A percentile compares a stretch with the other conserved stretches of the same genome.
phyloP scores from a whole-genome alignment of 2,113 vertebrate genomes.

The Campylomormyrus numenius region DNA sequence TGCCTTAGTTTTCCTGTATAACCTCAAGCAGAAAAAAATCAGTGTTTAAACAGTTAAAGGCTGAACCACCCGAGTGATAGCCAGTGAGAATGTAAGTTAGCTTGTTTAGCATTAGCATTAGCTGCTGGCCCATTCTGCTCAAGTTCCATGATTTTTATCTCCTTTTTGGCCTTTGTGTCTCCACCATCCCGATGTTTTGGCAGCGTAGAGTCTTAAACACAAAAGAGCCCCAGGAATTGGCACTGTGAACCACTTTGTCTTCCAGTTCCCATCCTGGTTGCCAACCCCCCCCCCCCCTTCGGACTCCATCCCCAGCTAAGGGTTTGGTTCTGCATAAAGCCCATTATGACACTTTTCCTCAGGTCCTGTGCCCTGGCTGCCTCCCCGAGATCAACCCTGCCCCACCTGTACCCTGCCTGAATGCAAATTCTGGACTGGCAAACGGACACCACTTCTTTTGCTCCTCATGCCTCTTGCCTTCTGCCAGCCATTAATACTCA shows the following conservation, averaged over 20 bases:
- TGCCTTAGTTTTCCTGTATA: neutral
- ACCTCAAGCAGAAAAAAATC: neutral
- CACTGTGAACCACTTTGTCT: slow-evolving; percentile 4
- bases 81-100: neutral
- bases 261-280: slow-evolving; percentile 8
- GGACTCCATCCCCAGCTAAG: slow-evolving; percentile 8
- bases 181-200: neutral
- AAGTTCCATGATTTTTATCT: neutral
- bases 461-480: neutral
- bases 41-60: neutral
- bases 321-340: slow-evolving; percentile 22
- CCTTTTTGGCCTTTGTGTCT: neutral
- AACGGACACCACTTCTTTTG: neutral
- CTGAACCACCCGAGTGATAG: neutral
- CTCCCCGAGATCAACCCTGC: slow-evolving; percentile 15
- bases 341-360: slow-evolving; percentile 25
- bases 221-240: neutral
- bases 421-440: slow-evolving; percentile 11
- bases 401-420: slow-evolving; percentile 12
- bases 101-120: neutral
- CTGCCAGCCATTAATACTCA: neutral
- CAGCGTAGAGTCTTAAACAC: neutral
- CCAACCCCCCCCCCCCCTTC: neutral
- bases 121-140: neutral
- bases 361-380: slow-evolving; percentile 16